Evolutionary conservation across 2,888 invertebrate species (phyloP).

Genomic region (Bursaphelenchus okinawaensis): DNA sequence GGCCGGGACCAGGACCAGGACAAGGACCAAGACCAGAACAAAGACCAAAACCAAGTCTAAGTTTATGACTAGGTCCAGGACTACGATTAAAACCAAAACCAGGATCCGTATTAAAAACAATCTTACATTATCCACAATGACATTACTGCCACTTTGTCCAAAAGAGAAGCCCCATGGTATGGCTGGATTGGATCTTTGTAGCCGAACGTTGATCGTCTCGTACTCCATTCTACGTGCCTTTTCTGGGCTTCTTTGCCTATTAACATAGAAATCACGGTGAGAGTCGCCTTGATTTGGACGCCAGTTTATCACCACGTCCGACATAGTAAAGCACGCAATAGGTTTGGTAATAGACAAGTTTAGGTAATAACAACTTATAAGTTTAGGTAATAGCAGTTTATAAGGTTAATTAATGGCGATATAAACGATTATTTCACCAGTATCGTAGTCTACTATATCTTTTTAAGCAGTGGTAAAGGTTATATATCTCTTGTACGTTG

Average conservation of each 20-base stretch:
- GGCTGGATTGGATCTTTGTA: slow-evolving; percentile 44
- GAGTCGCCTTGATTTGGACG: background rate
- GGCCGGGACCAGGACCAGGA: no score
- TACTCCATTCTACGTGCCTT: slow-evolving; percentile 33
- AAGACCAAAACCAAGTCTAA: no score
- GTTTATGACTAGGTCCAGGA: no score
- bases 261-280: background rate
- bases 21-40: no score
- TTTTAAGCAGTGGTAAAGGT: no score
- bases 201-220: slow-evolving; percentile 48
- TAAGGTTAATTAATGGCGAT: no score
- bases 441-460: no score
- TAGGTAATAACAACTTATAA: no score
- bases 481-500: no score
- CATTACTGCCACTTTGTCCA: slow-evolving; percentile 26
- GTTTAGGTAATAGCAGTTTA: no score
- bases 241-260: background rate
- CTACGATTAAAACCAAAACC: background rate
- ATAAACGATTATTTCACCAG: no score
- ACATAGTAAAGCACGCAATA: background rate
- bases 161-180: slow-evolving; percentile 49
- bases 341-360: background rate
- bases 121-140: slow-evolving; percentile 17
- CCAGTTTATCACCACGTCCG: background rate
- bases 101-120: background rate